Evolutionary conservation across 2,113 vertebrate genomes (phyloP), one percentile per base, ranked within the genome.

Genomic region (Callaeas wilsoni): DNA sequence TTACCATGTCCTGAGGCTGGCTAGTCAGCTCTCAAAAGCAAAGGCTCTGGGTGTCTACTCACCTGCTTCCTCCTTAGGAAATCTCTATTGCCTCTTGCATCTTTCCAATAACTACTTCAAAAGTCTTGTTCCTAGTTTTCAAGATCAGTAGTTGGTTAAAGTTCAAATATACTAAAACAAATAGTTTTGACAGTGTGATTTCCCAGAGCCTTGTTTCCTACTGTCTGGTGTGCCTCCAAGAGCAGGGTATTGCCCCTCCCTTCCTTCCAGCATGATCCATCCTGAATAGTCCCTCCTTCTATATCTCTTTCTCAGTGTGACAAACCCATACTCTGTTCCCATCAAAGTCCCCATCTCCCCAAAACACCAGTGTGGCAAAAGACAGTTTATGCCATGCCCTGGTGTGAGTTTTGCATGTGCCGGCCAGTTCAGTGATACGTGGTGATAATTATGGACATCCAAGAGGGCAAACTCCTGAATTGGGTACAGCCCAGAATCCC

Each of bases 341-440:
- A 33, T 27, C 33, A 6, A 92, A 62, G 22, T 78, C 41, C 25
- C 49, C 37, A 59, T 37, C 9, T 64, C 59, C 21, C 18, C 37
- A 56, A n/a, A 4, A 75, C 37, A 70, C 12, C 30, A 62, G 30
- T 0, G 0, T 18, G 41, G 14, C 59, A 68, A 60, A 81, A 60
- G 41, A 35, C n/a, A 87, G 15, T 11, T 30, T 27, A 39, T 32
- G 29, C 26, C 2, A 0, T 35, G 16, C 15, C 25, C 29, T 12
- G 44, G 7, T 52, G 35, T 5, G 19, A 49, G 30, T 41, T 70
- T 46, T 21, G 26, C 2, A 1, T 2, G 12, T 30, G 33, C 35
- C 0, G 2, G 14, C 15, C 3, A 7, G 8, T 46, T 53, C 29
- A 26, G 42, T 27, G 41, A 6, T 19, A 14, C 0, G 0, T 56